Base-by-base conservation (phyloP, 2,888 invertebrate genomes). In the Scaeva pyrastri region DNA sequence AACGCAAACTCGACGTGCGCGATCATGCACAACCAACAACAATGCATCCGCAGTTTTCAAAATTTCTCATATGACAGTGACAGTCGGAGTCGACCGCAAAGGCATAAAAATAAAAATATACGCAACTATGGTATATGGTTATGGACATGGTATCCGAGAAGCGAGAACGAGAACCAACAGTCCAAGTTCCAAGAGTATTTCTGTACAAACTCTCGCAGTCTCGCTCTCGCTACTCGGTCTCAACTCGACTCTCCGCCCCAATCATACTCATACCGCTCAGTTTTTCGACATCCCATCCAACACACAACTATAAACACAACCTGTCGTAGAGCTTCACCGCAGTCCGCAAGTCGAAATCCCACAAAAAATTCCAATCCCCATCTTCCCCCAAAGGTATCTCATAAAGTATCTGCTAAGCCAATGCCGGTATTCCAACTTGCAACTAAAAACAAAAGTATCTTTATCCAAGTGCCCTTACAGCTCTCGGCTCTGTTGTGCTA, bases 221-320 rank as follows among this genome's bases (percentile, higher is more conserved):
- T n/a, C n/a, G n/a, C n/a, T n/a, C n/a, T n/a, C n/a, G n/a, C n/a
- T n/a, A n/a, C n/a, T n/a, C n/a, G n/a, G n/a, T n/a, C n/a, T n/a
- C n/a, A n/a, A n/a, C n/a, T n/a, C n/a, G n/a, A 12, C 23, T 43
- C 41, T 45, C 66, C 2, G 36, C 11, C 64, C 14, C 36, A 48
- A 21, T 55, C 26, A 48, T 45, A 70, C 68, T 43, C 64, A 56
- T 19, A 62, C 41, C 19, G 6, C 14, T 58, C 60, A 66, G 19
- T 68, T 68, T 68, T 21, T 64, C 31, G 50, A 31, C 60, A 74
- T 62, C 75, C 62, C 58, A 36, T 41, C 60, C 71, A 82, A 71
- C 86, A 14, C 71, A 16, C 56, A 86, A 86, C 86, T 86, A 86
- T 86, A 86, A 86, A 86, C 86, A 86, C 86, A 86, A 86, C 86